Conservation (phyloP, 2,888 invertebrate species). For the Lobophora halterata region DNA sequence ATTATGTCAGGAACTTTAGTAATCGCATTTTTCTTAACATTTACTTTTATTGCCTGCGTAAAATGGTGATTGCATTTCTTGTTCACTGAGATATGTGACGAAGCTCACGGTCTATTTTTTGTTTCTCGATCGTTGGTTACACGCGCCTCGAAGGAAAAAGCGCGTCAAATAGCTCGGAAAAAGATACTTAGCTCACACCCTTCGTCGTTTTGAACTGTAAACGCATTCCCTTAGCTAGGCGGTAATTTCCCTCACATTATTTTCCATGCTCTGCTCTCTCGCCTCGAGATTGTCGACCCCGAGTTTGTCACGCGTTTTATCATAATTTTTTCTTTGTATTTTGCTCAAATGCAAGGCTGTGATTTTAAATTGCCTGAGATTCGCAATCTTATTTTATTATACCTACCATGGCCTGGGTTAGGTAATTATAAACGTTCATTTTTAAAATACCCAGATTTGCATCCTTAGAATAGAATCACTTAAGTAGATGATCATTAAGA, state of each 20-base stretch:
- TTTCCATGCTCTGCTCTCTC: conserved; percentile 12
- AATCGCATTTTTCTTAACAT: too few relatives aligned
- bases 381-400: conserved; percentile 3
- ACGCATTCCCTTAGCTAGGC: conserved; percentile 13
- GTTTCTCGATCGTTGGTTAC: conserved; percentile 37
- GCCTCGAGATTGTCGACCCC: conserved; percentile 16
- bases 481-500: too few relatives aligned
- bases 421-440: too few relatives aligned
- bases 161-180: conserved; percentile 65
- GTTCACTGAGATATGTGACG: conserved; percentile 29
- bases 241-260: conserved; percentile 22
- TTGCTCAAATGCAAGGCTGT: conserved; percentile 17
- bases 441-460: too few relatives aligned
- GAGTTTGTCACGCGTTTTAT: conserved; percentile 17
- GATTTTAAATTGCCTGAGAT: conserved; percentile 16
- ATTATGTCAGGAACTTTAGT: too few relatives aligned
- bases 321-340: conserved; percentile 23
- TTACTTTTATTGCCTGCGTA: too few relatives aligned
- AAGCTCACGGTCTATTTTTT: conserved; percentile 43
- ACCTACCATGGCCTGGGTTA: too few relatives aligned
- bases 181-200: conserved; percentile 65
- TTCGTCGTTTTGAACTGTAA: conserved; percentile 28
- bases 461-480: too few relatives aligned
- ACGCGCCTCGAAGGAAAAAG: conserved; percentile 44
- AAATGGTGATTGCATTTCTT: conserved; percentile 51